Conservation (phyloP, 2,888 invertebrate species). For the Agrochola litura region DNA sequence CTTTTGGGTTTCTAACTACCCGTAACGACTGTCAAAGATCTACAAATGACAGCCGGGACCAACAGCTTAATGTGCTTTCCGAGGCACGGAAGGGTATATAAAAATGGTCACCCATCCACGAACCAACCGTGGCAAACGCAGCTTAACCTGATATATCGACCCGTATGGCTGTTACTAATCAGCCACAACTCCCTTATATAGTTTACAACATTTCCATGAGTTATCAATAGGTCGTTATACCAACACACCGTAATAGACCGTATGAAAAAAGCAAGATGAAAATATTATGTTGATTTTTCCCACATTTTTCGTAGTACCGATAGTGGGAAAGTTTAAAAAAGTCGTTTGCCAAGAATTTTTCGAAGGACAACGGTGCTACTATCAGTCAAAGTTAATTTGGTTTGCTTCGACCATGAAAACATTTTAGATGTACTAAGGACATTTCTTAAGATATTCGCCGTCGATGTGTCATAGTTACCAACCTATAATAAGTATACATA, state of each 20-base stretch:
- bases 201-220: background rate
- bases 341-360: slow-evolving; percentile 3
- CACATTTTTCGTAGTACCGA: slow-evolving; percentile 1
- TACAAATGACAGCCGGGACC: too few relatives aligned
- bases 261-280: slow-evolving; percentile 7
- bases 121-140: too few relatives aligned
- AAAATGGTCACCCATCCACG: too few relatives aligned
- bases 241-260: background rate
- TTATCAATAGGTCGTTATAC: background rate
- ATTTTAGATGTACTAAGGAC: background rate
- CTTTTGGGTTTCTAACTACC: too few relatives aligned
- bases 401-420: slow-evolving; percentile 31
- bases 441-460: background rate
- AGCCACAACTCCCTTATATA: too few relatives aligned
- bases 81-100: too few relatives aligned
- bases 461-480: background rate
- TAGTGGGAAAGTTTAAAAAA: background rate
- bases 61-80: too few relatives aligned
- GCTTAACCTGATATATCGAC: too few relatives aligned
- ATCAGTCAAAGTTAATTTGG: slow-evolving; percentile 43
- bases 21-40: too few relatives aligned
- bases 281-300: slow-evolving; percentile 6
- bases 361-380: slow-evolving; percentile 10
- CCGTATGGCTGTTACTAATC: too few relatives aligned
- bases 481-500: background rate